phyloP scores from a whole-genome alignment of 2,888 invertebrate genomes.

The Pterobdella sp. region DNA sequence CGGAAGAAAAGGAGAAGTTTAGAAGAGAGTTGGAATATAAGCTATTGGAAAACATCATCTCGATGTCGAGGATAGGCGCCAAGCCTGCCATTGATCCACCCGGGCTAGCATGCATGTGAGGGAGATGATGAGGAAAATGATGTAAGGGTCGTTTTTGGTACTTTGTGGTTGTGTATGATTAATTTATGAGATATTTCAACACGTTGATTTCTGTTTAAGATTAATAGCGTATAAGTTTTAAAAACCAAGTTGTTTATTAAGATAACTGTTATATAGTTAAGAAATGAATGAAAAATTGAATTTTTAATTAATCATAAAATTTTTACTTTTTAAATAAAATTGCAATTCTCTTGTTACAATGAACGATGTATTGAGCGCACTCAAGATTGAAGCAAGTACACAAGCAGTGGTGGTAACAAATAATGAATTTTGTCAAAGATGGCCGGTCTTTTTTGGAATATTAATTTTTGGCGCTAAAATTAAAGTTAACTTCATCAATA shows the following conservation, averaged over 20 bases:
- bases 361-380: no score
- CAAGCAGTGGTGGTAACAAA: no score
- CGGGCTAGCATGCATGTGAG: background rate
- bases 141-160: background rate
- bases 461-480: no score
- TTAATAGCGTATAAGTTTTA: background rate
- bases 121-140: background rate
- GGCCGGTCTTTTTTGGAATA: no score
- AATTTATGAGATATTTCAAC: background rate
- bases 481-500: no score
- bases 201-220: background rate
- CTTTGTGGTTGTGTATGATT: background rate
- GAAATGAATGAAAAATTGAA: background rate
- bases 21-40: slow-evolving; percentile 60
- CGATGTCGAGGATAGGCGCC: slow-evolving; percentile 57
- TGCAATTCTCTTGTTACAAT: background rate
- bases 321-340: background rate
- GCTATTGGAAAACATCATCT: slow-evolving; percentile 76
- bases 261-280: background rate
- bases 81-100: background rate
- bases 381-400: no score
- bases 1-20: slow-evolving; percentile 54
- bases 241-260: background rate
- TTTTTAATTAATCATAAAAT: background rate
- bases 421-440: no score